A percentile compares a stretch with the other conserved stretches of the same genome.
These are phyloP conservation scores for Tympanoctomys barrerae DNA, from an alignment of 2,797 vertebrate genomes.

Conservation along the genomic window DNA sequence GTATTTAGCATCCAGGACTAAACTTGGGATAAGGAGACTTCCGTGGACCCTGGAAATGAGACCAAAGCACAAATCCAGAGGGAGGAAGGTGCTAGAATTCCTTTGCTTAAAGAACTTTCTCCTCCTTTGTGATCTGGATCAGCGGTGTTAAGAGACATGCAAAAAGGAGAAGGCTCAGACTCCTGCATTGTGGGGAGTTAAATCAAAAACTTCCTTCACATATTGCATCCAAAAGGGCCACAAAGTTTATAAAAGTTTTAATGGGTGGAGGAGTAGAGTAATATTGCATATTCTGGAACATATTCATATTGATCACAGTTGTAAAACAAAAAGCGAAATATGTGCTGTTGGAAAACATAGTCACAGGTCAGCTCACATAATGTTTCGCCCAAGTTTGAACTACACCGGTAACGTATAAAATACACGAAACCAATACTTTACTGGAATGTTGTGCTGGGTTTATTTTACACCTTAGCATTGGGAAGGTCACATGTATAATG, in stretches of 20 bases:
- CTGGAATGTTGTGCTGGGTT: background rate
- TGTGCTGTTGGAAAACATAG: background rate
- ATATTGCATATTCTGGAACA: background rate
- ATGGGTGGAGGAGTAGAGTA: background rate
- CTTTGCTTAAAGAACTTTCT: background rate
- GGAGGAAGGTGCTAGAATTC: background rate
- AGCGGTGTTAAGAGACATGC: background rate
- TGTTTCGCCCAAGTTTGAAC: background rate
- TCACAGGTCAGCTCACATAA: background rate
- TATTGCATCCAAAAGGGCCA: background rate
- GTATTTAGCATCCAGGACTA: background rate
- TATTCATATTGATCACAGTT: background rate
- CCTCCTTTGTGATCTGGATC: background rate
- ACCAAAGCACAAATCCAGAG: background rate
- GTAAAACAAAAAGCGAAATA: background rate
- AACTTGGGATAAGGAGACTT: background rate
- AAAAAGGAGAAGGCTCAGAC: background rate
- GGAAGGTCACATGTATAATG: background rate
- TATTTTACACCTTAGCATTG: background rate
- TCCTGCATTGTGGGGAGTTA: background rate
- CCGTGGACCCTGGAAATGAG: background rate
- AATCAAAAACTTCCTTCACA: background rate
- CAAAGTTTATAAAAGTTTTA: background rate
- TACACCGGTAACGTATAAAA: background rate
- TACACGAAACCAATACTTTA: background rate